phyloP scores from a whole-genome alignment of 2,888 invertebrate genomes.

The Cheilosia grossa region DNA sequence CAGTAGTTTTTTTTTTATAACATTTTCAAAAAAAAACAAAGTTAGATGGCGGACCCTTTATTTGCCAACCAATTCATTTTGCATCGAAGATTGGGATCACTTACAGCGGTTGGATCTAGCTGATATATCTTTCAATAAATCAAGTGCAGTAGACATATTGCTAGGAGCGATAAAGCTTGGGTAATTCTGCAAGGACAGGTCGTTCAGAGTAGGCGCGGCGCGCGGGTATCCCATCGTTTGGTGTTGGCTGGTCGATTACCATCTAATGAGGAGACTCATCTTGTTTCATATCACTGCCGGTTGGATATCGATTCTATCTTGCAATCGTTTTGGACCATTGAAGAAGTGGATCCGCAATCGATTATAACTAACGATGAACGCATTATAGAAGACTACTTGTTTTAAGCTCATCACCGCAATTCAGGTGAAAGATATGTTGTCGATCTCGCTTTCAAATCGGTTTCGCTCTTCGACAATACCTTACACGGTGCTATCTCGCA shows the following conservation, averaged over 20 bases:
- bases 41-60: too few relatives aligned
- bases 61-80: constrained; percentile 2
- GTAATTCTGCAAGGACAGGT: too few relatives aligned
- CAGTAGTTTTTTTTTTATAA: too few relatives aligned
- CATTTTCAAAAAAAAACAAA: too few relatives aligned
- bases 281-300: neutral
- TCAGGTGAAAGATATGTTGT: neutral
- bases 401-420: neutral
- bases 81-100: constrained; percentile 10
- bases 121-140: constrained; percentile 6
- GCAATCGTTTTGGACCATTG: neutral
- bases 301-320: neutral
- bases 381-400: neutral
- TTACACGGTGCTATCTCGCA: neutral
- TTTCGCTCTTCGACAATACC: neutral
- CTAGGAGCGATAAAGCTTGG: neutral
- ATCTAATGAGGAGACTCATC: neutral
- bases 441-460: neutral
- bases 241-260: neutral
- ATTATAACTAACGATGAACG: neutral
- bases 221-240: neutral
- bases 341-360: neutral
- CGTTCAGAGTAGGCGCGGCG: too few relatives aligned
- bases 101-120: neutral
- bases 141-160: neutral